Conservation (phyloP, 2,888 invertebrate genomes). For the Eledona agricola region DNA sequence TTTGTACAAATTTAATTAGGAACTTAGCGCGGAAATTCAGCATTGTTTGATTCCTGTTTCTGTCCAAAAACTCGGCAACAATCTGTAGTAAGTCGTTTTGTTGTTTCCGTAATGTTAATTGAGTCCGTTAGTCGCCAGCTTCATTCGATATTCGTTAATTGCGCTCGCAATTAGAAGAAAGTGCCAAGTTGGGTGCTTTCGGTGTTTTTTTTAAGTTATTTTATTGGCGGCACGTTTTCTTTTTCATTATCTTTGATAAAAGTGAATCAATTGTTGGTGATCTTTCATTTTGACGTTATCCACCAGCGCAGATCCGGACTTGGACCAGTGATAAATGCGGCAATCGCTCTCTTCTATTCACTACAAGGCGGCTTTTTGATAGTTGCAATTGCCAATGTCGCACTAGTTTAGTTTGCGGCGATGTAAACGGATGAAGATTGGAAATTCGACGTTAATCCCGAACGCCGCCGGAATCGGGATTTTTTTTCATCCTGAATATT, state of each 20-base stretch:
- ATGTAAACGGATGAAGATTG: too few relatives aligned
- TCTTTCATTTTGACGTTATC: conserved; percentile 40
- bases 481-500: conserved; percentile 30
- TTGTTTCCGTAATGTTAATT: conserved; percentile 11
- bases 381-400: conserved; percentile 1
- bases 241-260: conserved; percentile 40
- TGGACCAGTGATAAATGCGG: conserved; percentile 36
- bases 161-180: conserved; percentile 24
- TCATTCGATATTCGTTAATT: conserved; percentile 13
- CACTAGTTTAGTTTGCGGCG: too few relatives aligned
- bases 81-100: conserved; percentile 2
- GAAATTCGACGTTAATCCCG: conserved; percentile 21
- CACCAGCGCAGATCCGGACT: conserved; percentile 33
- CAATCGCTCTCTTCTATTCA: conserved; percentile 28
- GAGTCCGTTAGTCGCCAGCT: conserved; percentile 6
- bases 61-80: not conserved
- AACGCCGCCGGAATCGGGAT: conserved; percentile 8
- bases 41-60: conserved; percentile 8
- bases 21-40: conserved; percentile 5
- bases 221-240: conserved; percentile 36
- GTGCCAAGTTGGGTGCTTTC: conserved; percentile 1
- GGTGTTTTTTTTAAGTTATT: conserved; percentile 31
- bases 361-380: conserved; percentile 10
- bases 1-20: conserved; percentile 31
- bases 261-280: conserved; percentile 39